Evolutionary conservation across 2,797 vertebrate genomes (phyloP).

Genomic region (Setipinna tenuifilis): DNA sequence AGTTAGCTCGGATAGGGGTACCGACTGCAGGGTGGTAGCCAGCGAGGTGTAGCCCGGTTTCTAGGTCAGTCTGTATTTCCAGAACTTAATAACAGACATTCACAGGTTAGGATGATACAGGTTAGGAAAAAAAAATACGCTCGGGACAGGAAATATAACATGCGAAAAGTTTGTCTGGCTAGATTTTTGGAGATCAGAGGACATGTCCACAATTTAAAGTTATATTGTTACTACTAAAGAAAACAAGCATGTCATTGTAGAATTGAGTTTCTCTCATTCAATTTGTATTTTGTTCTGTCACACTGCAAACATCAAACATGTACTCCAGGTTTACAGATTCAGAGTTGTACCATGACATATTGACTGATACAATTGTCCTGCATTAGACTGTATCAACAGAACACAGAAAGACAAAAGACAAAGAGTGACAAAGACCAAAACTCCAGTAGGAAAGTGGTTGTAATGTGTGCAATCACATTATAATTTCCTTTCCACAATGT

Average conservation of each 20-base stretch:
- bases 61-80: neutral
- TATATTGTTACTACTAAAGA: neutral
- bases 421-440: neutral
- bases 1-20: neutral
- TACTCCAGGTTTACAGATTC: conserved; percentile 21
- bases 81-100: neutral
- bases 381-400: neutral
- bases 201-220: neutral
- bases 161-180: neutral
- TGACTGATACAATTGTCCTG: neutral
- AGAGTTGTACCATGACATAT: conserved; percentile 14
- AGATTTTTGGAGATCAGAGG: neutral
- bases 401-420: neutral
- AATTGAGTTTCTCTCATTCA: conserved; percentile 5
- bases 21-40: neutral
- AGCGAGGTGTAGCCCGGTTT: neutral
- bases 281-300: conserved; percentile 14
- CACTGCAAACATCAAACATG: conserved; percentile 27
- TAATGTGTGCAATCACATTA: conserved; percentile 12
- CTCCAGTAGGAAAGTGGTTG: neutral
- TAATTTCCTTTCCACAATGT: neutral
- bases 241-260: conserved; percentile 13
- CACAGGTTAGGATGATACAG: neutral
- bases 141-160: neutral
- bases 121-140: neutral